Conservation (phyloP, 2,797 vertebrate species). For the Sebastes steindachneri region DNA sequence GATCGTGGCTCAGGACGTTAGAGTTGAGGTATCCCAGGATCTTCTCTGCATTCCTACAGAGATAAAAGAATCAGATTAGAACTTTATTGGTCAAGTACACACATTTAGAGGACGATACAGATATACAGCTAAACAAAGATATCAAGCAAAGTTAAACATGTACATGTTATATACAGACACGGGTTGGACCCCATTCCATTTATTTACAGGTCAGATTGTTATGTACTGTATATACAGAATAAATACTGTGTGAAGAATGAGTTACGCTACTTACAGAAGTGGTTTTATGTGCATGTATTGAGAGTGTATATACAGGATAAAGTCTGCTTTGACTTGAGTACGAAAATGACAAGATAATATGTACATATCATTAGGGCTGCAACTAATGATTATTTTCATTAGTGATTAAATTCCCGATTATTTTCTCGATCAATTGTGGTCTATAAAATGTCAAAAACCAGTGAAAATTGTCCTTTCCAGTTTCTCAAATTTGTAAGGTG, state of each 20-base stretch:
- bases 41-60: slow-evolving; percentile 90
- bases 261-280: background rate
- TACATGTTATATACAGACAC: background rate
- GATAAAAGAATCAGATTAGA: background rate
- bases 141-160: background rate
- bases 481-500: background rate
- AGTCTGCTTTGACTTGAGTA: background rate
- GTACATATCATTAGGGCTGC: background rate
- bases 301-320: background rate
- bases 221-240: background rate
- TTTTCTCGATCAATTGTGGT: no score
- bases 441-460: no score
- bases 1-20: slow-evolving; percentile 89
- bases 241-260: background rate
- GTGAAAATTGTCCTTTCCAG: background rate
- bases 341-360: background rate
- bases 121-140: background rate
- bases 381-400: background rate
- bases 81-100: background rate
- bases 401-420: no score
- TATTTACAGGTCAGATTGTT: background rate
- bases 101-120: background rate
- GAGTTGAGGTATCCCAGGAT: slow-evolving; percentile 91
- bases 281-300: background rate
- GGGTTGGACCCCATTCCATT: no score